phyloP scores from a whole-genome alignment of 1,140 invertebrate species.

The Drosophila nasuta region DNA sequence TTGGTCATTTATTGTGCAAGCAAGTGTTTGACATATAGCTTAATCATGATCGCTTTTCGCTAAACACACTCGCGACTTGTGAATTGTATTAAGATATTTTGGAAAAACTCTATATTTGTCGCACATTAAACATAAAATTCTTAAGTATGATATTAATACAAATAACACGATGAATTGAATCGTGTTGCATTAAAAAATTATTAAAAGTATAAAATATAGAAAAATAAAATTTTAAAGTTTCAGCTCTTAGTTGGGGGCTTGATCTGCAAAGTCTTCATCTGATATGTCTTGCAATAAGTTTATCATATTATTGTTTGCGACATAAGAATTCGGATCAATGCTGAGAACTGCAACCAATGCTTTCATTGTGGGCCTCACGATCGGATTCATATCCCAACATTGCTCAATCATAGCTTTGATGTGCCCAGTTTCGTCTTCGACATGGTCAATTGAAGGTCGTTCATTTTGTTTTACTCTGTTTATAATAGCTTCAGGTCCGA shows the following conservation, averaged over 20 bases:
- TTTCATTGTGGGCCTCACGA: conserved; percentile 3
- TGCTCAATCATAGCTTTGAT: not conserved
- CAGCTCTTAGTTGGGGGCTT: no score
- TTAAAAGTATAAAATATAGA: no score
- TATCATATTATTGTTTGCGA: not conserved
- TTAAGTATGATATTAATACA: no score
- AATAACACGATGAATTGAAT: no score
- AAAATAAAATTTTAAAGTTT: no score
- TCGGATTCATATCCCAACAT: conserved; percentile 7
- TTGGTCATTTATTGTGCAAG: not conserved
- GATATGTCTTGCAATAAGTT: not conserved
- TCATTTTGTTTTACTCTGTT: not conserved
- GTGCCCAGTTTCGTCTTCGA: not conserved
- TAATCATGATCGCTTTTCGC: not conserved
- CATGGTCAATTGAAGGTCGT: not conserved
- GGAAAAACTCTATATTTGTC: no score
- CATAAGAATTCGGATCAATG: conserved; percentile 3
- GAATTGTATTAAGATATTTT: no score
- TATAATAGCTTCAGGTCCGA: not conserved
- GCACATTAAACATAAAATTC: no score
- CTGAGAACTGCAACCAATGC: not conserved
- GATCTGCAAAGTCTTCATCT: not conserved
- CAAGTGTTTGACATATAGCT: not conserved
- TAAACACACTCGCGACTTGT: no score
- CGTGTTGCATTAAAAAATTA: no score